These are phyloP conservation scores for Halictus rubicundus DNA, from an alignment of 1,140 invertebrate genomes.

Conservation along the genomic window DNA sequence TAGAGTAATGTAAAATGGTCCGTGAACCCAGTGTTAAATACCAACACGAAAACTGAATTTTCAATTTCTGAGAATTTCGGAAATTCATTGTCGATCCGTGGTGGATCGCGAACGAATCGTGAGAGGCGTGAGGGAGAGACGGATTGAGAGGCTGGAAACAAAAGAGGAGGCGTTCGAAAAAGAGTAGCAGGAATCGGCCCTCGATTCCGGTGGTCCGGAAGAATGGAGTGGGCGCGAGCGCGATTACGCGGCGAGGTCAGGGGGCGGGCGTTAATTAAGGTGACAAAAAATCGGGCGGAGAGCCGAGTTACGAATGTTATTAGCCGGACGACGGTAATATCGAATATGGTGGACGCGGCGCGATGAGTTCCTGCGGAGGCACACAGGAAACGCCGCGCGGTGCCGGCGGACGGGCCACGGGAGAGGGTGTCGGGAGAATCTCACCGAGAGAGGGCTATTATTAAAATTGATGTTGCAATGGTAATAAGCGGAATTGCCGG, in stretches of 20 bases:
- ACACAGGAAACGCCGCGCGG: constrained; percentile 31
- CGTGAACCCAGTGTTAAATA: too few species aligned
- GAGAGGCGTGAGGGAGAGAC: too few species aligned
- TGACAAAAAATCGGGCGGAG: constrained; percentile 3
- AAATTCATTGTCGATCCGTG: too few species aligned
- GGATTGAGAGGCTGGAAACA: too few species aligned
- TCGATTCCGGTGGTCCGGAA: not conserved
- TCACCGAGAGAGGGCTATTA: constrained; percentile 68
- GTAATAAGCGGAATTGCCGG: constrained; percentile 73
- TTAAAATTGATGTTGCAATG: constrained; percentile 75
- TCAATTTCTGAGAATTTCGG: too few species aligned
- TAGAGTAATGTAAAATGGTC: too few species aligned
- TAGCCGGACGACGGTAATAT: constrained; percentile 48
- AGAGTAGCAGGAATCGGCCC: too few species aligned
- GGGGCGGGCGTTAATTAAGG: not conserved
- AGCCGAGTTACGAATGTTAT: constrained; percentile 47
- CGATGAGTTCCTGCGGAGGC: constrained; percentile 22
- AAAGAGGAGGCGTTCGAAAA: too few species aligned
- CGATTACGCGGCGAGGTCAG: too few species aligned
- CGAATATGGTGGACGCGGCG: constrained; percentile 28
- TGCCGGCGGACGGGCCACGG: not conserved
- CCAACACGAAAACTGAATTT: too few species aligned
- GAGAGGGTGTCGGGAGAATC: constrained; percentile 58
- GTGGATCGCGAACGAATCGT: too few species aligned
- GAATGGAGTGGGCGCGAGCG: not conserved